Base-by-base conservation (phyloP, 2,113 vertebrate species). In the Xenopus borealis region DNA sequence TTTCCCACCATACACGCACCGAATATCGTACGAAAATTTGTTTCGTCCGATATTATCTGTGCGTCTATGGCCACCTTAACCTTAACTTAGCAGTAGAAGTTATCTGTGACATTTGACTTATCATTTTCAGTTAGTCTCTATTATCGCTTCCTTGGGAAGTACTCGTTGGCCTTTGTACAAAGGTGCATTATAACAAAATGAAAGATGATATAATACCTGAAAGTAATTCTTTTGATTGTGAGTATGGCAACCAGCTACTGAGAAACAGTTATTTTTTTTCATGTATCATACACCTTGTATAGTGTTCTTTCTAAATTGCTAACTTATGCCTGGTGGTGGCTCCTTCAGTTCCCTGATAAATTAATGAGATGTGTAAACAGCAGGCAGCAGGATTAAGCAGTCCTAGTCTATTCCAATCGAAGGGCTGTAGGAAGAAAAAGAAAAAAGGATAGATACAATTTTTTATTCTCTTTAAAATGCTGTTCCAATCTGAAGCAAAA, bases 321-420 rank as follows among this genome's bases (percentile, higher is more conserved):
- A 82, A 58, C 85, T 88, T 86, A 90, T 86, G 73, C 85, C 82
- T 84, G 69, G 88, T 86, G 81, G 8, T 40, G 23, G 82, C 69
- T 72, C 81, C 82, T 86, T 85, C 86, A 64, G 80, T 82, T n/a
- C 84, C 82, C 86, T 84, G 84, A 88, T 92, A 88, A 90, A 91
- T 92, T 88, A 91, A 89, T 88, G 89, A 85, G 81, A 78, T 80
- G 66, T 40, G 33, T 82, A 86, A 82, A 84, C 90, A 84, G 85
- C 86, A 89, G 80, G 77, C 73, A 75, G 70, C 76, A 72, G 47
- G 44, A 79, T 82, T 83, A 74, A 81, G 81, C 82, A 84, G 81
- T 79, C 75, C 80, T 78, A 80, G 73, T 82, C 82, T 79, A 66
- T 81, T 85, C 81, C 79, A 83, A 78, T 83, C 76, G 17, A 72